Evolutionary conservation across 1,140 invertebrate species (phyloP), one percentile per base, ranked within the genome.

Genomic region (Drosophila tristis): DNA sequence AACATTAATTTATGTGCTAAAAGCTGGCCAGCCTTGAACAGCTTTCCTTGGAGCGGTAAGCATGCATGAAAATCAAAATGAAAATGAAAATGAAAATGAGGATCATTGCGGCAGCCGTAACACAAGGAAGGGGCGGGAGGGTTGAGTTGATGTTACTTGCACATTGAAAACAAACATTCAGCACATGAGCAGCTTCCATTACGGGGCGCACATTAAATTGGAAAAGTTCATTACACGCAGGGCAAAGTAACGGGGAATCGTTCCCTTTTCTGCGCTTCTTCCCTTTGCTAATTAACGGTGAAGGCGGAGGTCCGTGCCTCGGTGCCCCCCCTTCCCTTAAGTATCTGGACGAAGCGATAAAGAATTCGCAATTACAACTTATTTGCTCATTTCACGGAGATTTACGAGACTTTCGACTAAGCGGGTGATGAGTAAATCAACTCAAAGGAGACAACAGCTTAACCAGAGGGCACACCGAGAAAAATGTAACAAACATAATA

Each of bases 1-100:
- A 85, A 66, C 81, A 77, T 80, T 76, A 84, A 84, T 84, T 79
- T 76, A 85, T 59, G 66, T 72, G 78, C 70, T 59, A 70, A 74
- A 57, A 70, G 55, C 58, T 35, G 56, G 48, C 26, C 58, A 72
- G 67, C 77, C 66, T 75, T 49, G 72, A 80, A 74, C 6, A 80
- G 70, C 62, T 74, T 60, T 57, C 31, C 73, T 49, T 25, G 25
- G 26, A 58, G 62, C 58, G 42, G 74, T 65, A 79, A 79, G 59
- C 76, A 73, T 61, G 55, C 56, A 51, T 76, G 74, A 76, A 66
- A 29, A 29, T 29, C 26, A 29, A 6, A 29, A 29, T 29, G 1
- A 29, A 29, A 39, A 13, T 29, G 1, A 29, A 29, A 39, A 13
- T 39, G 35, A 39, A 5, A 58, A 58, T 70, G 45, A 57, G 64